These are phyloP conservation scores for Parus major DNA, from an alignment of 2,113 vertebrate genomes.

Conservation along the genomic window DNA sequence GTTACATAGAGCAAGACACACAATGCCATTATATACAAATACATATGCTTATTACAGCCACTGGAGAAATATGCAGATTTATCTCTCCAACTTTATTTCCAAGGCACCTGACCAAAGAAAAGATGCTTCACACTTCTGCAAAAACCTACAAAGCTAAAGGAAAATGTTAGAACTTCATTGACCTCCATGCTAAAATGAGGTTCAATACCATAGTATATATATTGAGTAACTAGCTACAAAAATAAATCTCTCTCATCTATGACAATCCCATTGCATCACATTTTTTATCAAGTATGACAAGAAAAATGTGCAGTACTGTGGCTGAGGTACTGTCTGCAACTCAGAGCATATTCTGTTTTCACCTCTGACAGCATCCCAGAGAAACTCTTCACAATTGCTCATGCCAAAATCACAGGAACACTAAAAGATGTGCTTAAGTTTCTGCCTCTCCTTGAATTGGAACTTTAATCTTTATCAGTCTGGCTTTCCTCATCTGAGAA, in stretches of 20 bases:
- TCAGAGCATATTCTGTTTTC: background rate
- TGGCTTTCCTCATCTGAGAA: background rate
- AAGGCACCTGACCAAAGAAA: background rate
- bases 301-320: background rate
- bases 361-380: background rate
- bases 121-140: background rate
- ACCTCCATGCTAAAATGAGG: background rate
- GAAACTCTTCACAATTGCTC: background rate
- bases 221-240: background rate
- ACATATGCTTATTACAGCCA: background rate
- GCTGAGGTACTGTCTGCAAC: slow-evolving; percentile 16
- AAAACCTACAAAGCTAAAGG: background rate
- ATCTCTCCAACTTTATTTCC: background rate
- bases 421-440: background rate
- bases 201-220: background rate
- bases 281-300: background rate
- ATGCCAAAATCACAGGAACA: background rate
- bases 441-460: background rate
- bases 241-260: background rate
- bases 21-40: background rate
- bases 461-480: background rate
- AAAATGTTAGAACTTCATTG: background rate
- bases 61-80: background rate
- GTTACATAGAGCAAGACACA: background rate
- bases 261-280: background rate